Evolutionary conservation across 2,888 invertebrate genomes (phyloP).

Genomic region (Polymixis flavicincta): DNA sequence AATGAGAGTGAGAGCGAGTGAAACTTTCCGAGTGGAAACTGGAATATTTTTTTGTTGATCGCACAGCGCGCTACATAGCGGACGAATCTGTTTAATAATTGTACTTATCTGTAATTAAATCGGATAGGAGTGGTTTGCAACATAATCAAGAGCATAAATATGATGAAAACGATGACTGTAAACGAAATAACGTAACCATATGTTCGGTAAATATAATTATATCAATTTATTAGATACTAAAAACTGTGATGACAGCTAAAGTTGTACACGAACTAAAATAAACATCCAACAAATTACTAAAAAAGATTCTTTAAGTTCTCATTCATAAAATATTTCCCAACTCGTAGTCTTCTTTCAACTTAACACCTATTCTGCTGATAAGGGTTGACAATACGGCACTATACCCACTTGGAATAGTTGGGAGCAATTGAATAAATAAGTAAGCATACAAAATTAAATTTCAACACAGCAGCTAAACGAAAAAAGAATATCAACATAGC

Average conservation of each 20-base stretch:
- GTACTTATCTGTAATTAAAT: neutral
- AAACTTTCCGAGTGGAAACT: neutral
- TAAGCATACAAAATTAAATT: constrained; percentile 61
- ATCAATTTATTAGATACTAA: neutral
- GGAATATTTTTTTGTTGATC: neutral
- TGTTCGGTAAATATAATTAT: too few species aligned
- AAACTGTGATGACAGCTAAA: neutral
- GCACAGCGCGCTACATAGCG: neutral
- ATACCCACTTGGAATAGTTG: constrained; percentile 61
- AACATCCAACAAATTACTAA: neutral
- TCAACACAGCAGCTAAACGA: constrained; percentile 40
- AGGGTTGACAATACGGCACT: constrained; percentile 69
- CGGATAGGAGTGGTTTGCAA: neutral
- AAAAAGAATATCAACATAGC: constrained; percentile 17
- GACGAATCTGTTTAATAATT: neutral
- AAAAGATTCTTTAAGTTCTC: neutral
- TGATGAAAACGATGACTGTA: neutral
- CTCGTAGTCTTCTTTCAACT: constrained; percentile 43
- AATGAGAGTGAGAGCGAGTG: constrained; percentile 12
- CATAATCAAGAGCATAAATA: too few species aligned
- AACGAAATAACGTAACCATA: neutral
- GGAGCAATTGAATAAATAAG: constrained; percentile 63
- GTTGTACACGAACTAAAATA: rapidly evolving
- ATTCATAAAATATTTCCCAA: neutral
- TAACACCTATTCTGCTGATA: constrained; percentile 58